Base-by-base conservation (phyloP, 2,797 vertebrate species). In the Microctenopoma lineatum region DNA sequence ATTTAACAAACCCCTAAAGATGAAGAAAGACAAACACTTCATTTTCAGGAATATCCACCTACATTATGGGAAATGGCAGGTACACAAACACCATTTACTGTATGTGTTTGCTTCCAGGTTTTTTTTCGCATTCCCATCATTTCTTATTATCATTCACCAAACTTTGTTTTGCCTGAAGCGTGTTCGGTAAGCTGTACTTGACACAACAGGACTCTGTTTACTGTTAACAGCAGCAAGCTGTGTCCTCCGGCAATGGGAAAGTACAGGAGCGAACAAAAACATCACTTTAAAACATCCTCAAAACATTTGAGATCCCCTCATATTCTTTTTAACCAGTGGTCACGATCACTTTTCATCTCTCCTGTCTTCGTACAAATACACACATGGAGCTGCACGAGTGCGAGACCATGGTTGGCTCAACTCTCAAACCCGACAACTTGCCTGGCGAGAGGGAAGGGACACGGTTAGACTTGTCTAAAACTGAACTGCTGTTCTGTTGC, bases 341-440 rank as follows among this genome's bases (percentile, higher is more conserved):
- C 4, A 0, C 6, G 13, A n/a, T 21, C 21, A 21, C 21, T 21
- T 21, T 21, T 21, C 2, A 21, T 21, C 21, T 21, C 21, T 21
- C 21, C 21, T 21, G 21, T 21, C 21, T 21, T 21, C 21, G 54
- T 75, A 77, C 44, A 73, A n/a, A 59, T 32, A 67, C 66, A 84
- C 78, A 74, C 44, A 59, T 7, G 57, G 53, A 66, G 47, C 58
- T 57, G 59, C 73, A 73, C 74, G 75, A 71, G 76, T 53, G 66
- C 73, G 53, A 69, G 65, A 71, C 64, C 59, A 29, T 73, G 66
- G 74, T 69, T 66, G 86, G 82, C 29, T 87, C 77, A 73, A 57
- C 45, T 34, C 53, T 47, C 36, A 41, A 73, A 60, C 77, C 61
- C 60, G 59, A 70, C 59, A 66, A 39, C 21, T 58, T 41, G 61